Evolutionary conservation across 2,113 vertebrate genomes (phyloP).

Genomic region (Symphodus melops): DNA sequence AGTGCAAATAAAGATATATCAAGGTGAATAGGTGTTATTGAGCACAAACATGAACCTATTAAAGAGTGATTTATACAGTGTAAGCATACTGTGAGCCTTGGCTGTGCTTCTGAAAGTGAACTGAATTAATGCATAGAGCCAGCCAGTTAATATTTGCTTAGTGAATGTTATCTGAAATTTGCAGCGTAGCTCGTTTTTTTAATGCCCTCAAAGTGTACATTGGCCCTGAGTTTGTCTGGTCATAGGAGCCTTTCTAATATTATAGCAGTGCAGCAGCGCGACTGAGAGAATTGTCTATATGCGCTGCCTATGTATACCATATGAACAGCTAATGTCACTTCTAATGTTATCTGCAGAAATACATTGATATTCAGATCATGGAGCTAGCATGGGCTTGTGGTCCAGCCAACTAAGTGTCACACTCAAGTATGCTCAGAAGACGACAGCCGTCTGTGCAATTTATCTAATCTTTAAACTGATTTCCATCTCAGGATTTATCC

Average conservation of each 20-base stretch:
- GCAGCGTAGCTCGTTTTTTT: constrained; percentile 36
- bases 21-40: constrained; percentile 39
- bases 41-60: constrained; percentile 37
- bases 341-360: constrained; percentile 39
- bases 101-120: constrained; percentile 22
- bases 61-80: constrained; percentile 49
- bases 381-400: constrained; percentile 40
- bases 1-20: constrained; percentile 17
- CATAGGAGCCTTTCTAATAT: constrained; percentile 14
- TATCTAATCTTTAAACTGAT: constrained; percentile 56
- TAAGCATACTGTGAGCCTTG: constrained; percentile 42
- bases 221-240: constrained; percentile 38
- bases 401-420: constrained; percentile 70
- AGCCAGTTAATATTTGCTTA: constrained; percentile 67
- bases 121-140: constrained; percentile 55
- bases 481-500: constrained; percentile 64
- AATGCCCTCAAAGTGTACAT: constrained; percentile 41
- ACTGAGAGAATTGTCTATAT: background rate
- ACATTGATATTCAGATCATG: constrained; percentile 63
- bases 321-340: constrained; percentile 58
- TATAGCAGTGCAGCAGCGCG: background rate
- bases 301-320: background rate
- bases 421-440: constrained; percentile 76
- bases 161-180: constrained; percentile 60
- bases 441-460: constrained; percentile 55